Evolutionary conservation across 2,888 invertebrate genomes (phyloP), one percentile per base, ranked within the genome.

Genomic region (Trissoscelio sp.): DNA sequence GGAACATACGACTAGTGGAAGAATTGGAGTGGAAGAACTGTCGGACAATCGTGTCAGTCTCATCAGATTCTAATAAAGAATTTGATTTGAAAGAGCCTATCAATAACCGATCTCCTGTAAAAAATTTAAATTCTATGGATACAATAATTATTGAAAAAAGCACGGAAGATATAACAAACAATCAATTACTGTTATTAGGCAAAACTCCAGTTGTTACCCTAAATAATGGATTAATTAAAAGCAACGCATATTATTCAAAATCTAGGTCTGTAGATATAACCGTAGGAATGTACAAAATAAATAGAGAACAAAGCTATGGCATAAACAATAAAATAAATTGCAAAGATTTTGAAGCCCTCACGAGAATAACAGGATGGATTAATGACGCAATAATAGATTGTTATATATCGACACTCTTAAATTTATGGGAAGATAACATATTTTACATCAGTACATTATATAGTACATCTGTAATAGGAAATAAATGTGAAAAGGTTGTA

Each of bases 361-460:
- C 12, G 1, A 31, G 6, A 14, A 12, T n/a, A 4, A 28, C 11
- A 7, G 55, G 31, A 18, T 73, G 73, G 73, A 73, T 73, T 16
- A 18, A 73, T 48, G 53, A 39, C 5, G 7, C 11, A 31, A 44
- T 73, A 11, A 64, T 64, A 6, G 64, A 73, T 44, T 34, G 31
- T 31, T 74, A 16, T 18, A 46, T 28, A 18, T 7, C 31, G 16
- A 51, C 46, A 5, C 44, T 51, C 34, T 57, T 81, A 14, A 24
- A 72, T 48, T 37, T 42, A 14, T 34, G 6, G 6, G 11, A 2
- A 6, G 34, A 4, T 2, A 34, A 6, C 6, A 11, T 11, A 34
- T 6, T 57, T 14, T 67, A 66, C 51, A 14, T 60, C n/a, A 46
- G 62, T 11, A 64, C 64, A 9, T 55, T 69, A 55, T 31, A 64